phyloP scores from a whole-genome alignment of 2,888 invertebrate species.

The Drosophila kuntzei region DNA sequence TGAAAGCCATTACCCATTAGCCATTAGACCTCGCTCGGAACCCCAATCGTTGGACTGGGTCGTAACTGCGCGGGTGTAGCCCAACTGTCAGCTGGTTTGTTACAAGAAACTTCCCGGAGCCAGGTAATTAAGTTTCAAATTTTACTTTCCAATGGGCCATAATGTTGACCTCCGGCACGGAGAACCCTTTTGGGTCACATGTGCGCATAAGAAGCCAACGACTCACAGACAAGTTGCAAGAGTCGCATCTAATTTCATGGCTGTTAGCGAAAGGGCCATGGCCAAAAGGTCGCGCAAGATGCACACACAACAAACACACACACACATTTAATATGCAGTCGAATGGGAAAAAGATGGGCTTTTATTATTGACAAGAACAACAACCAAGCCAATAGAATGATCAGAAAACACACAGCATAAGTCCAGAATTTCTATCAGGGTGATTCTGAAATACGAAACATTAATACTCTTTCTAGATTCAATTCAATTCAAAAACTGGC shows the following conservation, averaged over 20 bases:
- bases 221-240: conserved; percentile 57
- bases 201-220: conserved; percentile 51
- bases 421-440: neutral
- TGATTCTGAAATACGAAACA: neutral
- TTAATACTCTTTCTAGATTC: conserved; percentile 22
- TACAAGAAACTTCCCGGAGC: conserved; percentile 64
- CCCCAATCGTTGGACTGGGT: conserved; percentile 14
- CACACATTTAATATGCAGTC: conserved; percentile 68
- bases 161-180: conserved; percentile 52
- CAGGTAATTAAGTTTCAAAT: conserved; percentile 76
- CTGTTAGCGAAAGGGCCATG: conserved; percentile 77
- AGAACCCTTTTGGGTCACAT: conserved; percentile 73
- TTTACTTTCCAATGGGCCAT: conserved; percentile 74
- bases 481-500: no score
- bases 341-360: conserved; percentile 41
- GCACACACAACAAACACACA: conserved; percentile 44
- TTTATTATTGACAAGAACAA: conserved; percentile 75
- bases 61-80: conserved; percentile 74
- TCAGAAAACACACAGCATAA: conserved; percentile 30
- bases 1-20: conserved; percentile 59
- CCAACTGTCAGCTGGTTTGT: conserved; percentile 76
- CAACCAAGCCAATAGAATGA: conserved; percentile 38
- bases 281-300: conserved; percentile 73
- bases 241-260: conserved; percentile 76
- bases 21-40: conserved; percentile 38